Evolutionary conservation across 2,113 vertebrate genomes (phyloP).

Genomic region (Rhombomys opimus): DNA sequence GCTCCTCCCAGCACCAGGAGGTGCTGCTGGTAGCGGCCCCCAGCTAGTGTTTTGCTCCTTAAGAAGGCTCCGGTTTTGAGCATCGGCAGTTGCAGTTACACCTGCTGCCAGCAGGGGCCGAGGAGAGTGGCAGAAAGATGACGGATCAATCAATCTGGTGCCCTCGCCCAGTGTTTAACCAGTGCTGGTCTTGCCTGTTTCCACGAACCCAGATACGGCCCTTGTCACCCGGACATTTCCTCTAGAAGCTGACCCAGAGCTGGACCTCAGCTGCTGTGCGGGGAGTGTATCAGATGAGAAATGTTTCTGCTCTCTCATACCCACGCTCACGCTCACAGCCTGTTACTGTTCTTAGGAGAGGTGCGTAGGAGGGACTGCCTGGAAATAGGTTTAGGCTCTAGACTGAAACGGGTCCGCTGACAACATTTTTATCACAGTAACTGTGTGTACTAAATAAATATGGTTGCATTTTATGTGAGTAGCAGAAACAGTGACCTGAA

Average conservation of each 20-base stretch:
- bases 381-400: not conserved
- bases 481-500: slow-evolving; percentile 3
- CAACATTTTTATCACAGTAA: not conserved
- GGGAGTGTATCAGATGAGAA: not conserved
- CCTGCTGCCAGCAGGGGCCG: no score
- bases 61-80: no score
- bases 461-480: not conserved
- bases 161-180: no score
- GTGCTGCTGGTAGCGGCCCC: no score
- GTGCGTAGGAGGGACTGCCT: not conserved
- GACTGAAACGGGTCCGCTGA: not conserved
- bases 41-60: no score
- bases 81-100: no score
- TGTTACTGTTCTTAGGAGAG: not conserved
- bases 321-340: not conserved
- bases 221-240: no score
- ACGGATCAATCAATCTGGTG: no score
- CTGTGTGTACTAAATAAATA: not conserved
- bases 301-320: not conserved
- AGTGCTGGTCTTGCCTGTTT: no score
- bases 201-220: no score
- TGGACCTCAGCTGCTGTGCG: not conserved
- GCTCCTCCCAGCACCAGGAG: no score
- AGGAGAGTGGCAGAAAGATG: no score
- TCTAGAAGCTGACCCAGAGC: not conserved